Evolutionary conservation across 2,113 vertebrate species (phyloP), one percentile per base, ranked within the genome.

Genomic region (Burhinus bistriatus): DNA sequence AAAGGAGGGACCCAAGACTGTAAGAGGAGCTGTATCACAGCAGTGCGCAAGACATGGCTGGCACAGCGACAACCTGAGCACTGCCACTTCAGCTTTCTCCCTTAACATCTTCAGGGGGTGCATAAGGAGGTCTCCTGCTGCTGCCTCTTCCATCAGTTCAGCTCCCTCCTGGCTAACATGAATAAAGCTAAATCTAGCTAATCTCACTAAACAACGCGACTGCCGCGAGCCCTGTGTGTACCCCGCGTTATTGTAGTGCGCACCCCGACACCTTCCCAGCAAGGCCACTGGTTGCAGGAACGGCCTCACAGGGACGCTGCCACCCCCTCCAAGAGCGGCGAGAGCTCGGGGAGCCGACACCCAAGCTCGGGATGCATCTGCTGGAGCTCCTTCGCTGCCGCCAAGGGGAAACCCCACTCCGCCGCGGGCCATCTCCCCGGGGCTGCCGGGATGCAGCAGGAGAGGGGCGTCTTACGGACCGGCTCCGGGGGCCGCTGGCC

Each of bases 191-290:
- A 18, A 27, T 11, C 36, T 18, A 30, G 12, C 40, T 44, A 30
- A 30, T 7, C 12, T 71, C 3, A 64, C 59, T 4, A 4, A 27
- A 18, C 38, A 30, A 9, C 9, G 9, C 15, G 32, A 27, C 12
- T 7, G n/a, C 36, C 20, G 15, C 54, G 16, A 36, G 38, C 25
- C 29, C 66, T 3, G 11, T 0, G 7, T 27, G 4, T 8, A 14
- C 22, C 44, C 59, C 2, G 16, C 8, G 9, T 2, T 12, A 5
- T 42, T 2, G 42, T 1, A 1, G 30, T 1, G 27, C 38, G 20
- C 12, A 6, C 58, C 10, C 3, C 7, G 11, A 7, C 83, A 6
- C 20, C 78, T 19, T 3, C 54, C 47, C 69, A 7, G 71, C 54
- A 3, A 34, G 57, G 81, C 54, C 70, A 44, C 70, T 2, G 89